Evolutionary conservation across 2,797 vertebrate genomes (phyloP), one percentile per base, ranked within the genome.

Genomic region (Gila robusta): DNA sequence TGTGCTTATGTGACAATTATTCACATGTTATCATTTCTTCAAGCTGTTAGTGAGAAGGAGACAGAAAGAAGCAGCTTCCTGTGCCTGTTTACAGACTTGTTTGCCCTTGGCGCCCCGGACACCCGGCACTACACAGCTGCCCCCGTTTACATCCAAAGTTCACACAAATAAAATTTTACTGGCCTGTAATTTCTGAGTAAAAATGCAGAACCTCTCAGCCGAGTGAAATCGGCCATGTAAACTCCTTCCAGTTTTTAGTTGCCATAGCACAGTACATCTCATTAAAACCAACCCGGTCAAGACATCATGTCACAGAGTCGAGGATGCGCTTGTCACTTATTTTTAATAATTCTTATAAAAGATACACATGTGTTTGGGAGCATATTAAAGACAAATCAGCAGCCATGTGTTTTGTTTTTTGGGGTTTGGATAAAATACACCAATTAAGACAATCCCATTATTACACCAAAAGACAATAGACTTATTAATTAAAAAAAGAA

Each of bases 171-270:
- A 86, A 77, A 69, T 66, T 81, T 88, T 81, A 79, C 77, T 66
- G 81, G 44, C 54, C 26, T 77, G 78, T 82, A 85, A 80, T 80
- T 54, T 83, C 54, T n/a, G 54, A 59, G 79, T 67, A 56, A 87
- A 89, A 81, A 81, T 83, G 52, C 21, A 88, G 84, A 66, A 76
- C 56, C 66, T 77, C 49, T 47, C 71, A 82, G 86, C 79, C 62
- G 79, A 59, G 88, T 90, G 44, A 87, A 93, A 89, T 92, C 87
- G 69, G 86, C 84, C 81, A 72, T 88, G 37, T 69, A 64, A 79
- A 54, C 72, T 11, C 23, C 19, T 62, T 78, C 47, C 19, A 28
- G 39, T 37, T 41, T 77, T 72, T 44, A 66, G 54, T 32, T 17
- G 44, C 76, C 80, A 73, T 54, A 83, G 21, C 37, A 70, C 64